These are phyloP conservation scores for Eulemur mongoz DNA, from an alignment of 2,797 vertebrate genomes.

Conservation along the genomic window DNA sequence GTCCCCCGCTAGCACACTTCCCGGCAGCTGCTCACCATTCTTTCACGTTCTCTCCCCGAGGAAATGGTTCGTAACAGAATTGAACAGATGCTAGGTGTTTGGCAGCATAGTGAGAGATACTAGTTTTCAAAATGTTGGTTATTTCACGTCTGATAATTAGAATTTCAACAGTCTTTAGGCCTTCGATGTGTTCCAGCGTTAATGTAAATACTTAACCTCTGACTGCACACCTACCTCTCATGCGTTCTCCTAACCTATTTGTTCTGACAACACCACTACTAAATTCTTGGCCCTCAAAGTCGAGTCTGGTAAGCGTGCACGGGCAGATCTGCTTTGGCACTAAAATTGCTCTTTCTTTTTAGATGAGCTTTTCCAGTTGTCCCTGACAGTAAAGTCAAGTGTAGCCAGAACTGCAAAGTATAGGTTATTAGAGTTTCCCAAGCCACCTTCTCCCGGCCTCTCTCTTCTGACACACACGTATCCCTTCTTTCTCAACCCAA, in stretches of 20 bases:
- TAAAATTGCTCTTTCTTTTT: not conserved
- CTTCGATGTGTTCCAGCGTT: not conserved
- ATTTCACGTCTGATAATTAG: constrained; percentile 30
- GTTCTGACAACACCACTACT: constrained; percentile 44
- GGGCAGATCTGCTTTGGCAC: constrained; percentile 34
- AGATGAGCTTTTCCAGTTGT: not conserved
- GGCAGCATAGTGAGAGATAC: not conserved
- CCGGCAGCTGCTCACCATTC: constrained; percentile 25
- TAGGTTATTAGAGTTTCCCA: not conserved
- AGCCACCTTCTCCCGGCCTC: not conserved
- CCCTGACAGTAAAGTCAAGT: not conserved
- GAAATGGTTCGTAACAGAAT: constrained; percentile 1
- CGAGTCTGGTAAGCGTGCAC: not conserved
- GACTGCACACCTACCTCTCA: not conserved
- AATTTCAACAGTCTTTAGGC: not conserved
- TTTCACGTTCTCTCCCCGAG: not conserved
- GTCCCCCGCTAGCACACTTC: not conserved
- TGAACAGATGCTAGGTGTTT: constrained; percentile 59
- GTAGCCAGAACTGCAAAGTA: not conserved
- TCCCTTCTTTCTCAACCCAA: not conserved
- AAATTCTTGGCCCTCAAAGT: constrained; percentile 29
- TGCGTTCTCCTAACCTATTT: constrained; percentile 8
- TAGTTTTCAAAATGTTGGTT: not conserved
- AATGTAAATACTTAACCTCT: constrained; percentile 10
- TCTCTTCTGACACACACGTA: not conserved